A percentile compares a stretch with the other conserved stretches of the same genome.
phyloP scores from a whole-genome alignment of 1,140 invertebrate genomes.

The Lithobius niger region DNA sequence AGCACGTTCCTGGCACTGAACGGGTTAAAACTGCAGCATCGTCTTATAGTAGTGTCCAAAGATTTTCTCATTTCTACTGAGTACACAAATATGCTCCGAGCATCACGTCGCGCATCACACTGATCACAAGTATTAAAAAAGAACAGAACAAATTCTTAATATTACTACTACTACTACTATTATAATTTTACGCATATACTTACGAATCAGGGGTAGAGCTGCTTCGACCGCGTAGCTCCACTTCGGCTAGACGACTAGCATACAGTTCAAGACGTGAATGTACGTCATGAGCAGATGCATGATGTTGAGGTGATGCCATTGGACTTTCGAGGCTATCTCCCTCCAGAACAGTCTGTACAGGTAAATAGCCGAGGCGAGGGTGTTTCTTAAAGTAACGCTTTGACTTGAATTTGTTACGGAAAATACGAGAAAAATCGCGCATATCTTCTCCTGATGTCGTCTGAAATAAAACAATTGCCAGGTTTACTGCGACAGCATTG shows the following conservation, averaged over 20 bases:
- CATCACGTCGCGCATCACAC: conserved; percentile 6
- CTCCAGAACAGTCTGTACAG: conserved; percentile 88
- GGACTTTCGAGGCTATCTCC: conserved; percentile 79
- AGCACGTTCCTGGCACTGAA: no score
- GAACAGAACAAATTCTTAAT: conserved; percentile 5
- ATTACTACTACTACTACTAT: not conserved
- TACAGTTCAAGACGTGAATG: conserved; percentile 86
- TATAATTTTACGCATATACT: conserved; percentile 24
- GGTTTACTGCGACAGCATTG: no score
- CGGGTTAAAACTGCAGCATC: no score
- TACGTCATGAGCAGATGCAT: conserved; percentile 57
- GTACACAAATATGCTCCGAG: not conserved
- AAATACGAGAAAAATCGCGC: conserved; percentile 87
- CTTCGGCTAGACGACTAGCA: conserved; percentile 80
- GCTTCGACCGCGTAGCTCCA: conserved; percentile 58
- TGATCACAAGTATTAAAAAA: no score
- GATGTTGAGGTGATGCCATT: conserved; percentile 64
- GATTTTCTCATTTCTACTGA: no score
- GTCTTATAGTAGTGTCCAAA: no score
- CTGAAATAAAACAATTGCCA: conserved; percentile 37
- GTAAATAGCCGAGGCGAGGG: conserved; percentile 87
- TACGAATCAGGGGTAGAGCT: conserved; percentile 67
- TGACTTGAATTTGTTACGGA: conserved; percentile 97
- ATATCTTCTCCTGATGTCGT: conserved; percentile 97
- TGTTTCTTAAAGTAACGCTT: conserved; percentile 95